Base-by-base conservation (phyloP, 2,888 invertebrate genomes). In the Pristionchus arcanus region DNA sequence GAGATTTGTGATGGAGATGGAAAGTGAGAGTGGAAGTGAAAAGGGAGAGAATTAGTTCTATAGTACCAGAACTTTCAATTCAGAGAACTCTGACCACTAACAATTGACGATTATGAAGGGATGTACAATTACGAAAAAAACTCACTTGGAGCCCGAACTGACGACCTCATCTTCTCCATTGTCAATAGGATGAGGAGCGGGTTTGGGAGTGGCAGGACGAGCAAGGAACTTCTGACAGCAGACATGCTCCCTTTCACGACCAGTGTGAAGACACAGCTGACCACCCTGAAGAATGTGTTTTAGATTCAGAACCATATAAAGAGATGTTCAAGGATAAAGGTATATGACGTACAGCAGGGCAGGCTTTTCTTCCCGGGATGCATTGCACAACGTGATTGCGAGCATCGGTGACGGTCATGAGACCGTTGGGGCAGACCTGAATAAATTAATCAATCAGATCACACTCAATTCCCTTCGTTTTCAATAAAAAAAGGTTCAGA, bases 201-300 rank as follows among this genome's bases (percentile, higher is more conserved):
- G 87, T 25, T 53, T 68, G 37, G 87, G 87, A 31, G 84, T 68
- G 21, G 53, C 21, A 5, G 84, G 55, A 59, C 90, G 66, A 4
- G 66, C 90, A 0, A 90, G 68, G 59, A 86, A 34, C 86, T 91
- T 91, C 90, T 94, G 93, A 90, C 94, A 94, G 86, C 94, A 94
- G 59, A 94, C 93, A 81, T 93, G 83, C 83, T 89, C 89, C 3
- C 83, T 63, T 55, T 83, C 89, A 63, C 53, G 90, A 63, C 90
- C 87, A 15, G 84, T 71, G 49, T 66, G 90, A 13, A 81, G 90
- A 87, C 85, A 85, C 55, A 68, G 90, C 37, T 90, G 87, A 87
- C 84, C 89, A 42, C 66, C 81, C 86, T 74, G 66, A 11, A 53
- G 13, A 59, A 21, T 55, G 34, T 31, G 2, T 13, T n/a, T 49